Evolutionary conservation across 2,113 vertebrate species (phyloP), one percentile per base, ranked within the genome.

Genomic region (Cyprinodon brontotheroides): DNA sequence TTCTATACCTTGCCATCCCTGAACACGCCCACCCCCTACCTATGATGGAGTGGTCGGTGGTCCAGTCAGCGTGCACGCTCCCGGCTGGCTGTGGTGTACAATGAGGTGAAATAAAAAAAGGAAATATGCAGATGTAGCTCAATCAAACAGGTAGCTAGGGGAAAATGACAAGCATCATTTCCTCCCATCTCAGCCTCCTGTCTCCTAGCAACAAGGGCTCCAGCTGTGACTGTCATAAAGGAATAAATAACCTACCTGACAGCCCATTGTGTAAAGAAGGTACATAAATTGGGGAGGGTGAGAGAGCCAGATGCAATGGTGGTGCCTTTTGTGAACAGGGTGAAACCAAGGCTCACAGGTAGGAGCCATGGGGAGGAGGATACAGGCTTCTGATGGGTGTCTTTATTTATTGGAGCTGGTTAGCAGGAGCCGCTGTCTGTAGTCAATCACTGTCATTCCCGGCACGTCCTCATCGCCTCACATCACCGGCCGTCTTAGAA

Each of bases 371-470:
- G 72, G 11, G 68, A 53, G 22, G 47, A 45, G 10, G 70, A 36
- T 60, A 53, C 22, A 22, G 65, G 63, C 29, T 60, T 43, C 74
- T 74, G 65, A 78, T 59, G 64, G 74, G 69, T 61, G 76, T 70
- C 15, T 15, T 68, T 61, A 39, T 70, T 57, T 68, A 72, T 61
- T 65, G 57, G 61, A 20, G 17, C 17, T 57, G 20, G 2, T 40
- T 61, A 36, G 75, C 61, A 67, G n/a, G 87, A 64, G 79, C 77
- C 61, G 75, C 75, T 71, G 81, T 85, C 84, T 74, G 83, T 81
- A 84, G 63, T 88, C 89, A 76, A 85, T 87, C 91, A 80, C 90
- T 84, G 89, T 91, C 89, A 93, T 93, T 89, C 91, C 70, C 81
- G 68, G 92, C 90, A 93, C 92, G 91, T 93, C 83, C 81, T 82